Conservation (phyloP, 37 sponge, comb jelly and placozoan genomes). For the Agelas oroides region DNA sequence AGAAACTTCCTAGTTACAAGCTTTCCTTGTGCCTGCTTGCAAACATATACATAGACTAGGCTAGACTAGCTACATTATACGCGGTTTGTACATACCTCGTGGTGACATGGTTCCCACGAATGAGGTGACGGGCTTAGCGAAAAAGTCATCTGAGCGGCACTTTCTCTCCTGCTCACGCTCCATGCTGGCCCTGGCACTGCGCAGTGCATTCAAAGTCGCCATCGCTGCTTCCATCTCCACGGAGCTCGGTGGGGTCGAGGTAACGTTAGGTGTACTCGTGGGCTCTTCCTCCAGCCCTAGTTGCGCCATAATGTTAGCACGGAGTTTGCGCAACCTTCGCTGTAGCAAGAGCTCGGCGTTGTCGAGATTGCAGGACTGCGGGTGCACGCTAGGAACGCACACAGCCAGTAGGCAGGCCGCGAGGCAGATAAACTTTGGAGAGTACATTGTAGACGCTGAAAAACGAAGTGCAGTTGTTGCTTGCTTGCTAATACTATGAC, state of each 20-base stretch:
- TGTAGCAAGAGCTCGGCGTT: conserved; percentile 7
- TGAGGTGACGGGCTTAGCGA: conserved; percentile 55
- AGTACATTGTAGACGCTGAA: too few species aligned
- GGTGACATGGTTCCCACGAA: conserved; percentile 38
- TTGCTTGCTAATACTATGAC: too few species aligned
- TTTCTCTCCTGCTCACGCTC: conserved; percentile 14
- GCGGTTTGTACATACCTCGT: too few species aligned
- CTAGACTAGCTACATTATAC: too few species aligned
- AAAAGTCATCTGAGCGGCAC: conserved; percentile 50
- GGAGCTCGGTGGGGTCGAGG: background rate
- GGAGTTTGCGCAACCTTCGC: conserved; percentile 26
- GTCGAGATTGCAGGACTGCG: background rate
- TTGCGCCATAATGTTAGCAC: conserved; percentile 56
- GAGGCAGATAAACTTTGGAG: background rate
- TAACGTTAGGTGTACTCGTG: background rate
- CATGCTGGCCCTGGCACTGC: conserved; percentile 5
- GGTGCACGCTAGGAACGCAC: background rate
- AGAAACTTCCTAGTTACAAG: too few species aligned
- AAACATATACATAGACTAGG: too few species aligned
- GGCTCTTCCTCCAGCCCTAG: conserved; percentile 22
- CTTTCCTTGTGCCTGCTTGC: too few species aligned
- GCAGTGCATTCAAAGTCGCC: conserved; percentile 12
- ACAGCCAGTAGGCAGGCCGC: background rate
- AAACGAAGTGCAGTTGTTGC: too few species aligned
- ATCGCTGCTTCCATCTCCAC: too few species aligned